Percentiles rank a stretch among this genome's conserved stretches.
These are phyloP conservation scores for Lomographa bimaculata DNA, from an alignment of 2,888 invertebrate genomes.

Conservation along the genomic window DNA sequence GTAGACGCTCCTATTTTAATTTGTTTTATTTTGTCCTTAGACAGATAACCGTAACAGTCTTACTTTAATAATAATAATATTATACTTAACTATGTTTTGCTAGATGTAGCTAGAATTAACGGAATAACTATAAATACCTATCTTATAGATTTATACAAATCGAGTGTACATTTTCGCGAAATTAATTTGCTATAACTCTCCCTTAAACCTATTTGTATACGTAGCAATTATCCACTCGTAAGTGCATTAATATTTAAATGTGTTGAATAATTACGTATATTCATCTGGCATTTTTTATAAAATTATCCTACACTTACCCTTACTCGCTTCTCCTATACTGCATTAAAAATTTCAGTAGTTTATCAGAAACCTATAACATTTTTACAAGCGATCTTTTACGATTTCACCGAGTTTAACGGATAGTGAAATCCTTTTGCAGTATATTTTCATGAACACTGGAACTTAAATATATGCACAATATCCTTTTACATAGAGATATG, in stretches of 20 bases:
- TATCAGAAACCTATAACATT: not conserved
- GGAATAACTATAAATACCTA: slow-evolving; percentile 4
- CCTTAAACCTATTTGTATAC: slow-evolving; percentile 2
- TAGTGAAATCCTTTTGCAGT: not conserved
- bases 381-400: not conserved
- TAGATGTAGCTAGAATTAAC: slow-evolving; percentile 21
- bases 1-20: slow-evolving; percentile 32
- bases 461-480: too few relatives aligned
- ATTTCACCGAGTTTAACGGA: not conserved
- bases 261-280: slow-evolving; percentile 3
- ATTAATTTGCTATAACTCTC: slow-evolving; percentile 8
- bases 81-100: slow-evolving; percentile 15
- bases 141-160: slow-evolving; percentile 8
- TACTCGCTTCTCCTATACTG: slow-evolving; percentile 9
- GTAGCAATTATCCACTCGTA: not conserved
- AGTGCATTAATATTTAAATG: slow-evolving; percentile 2
- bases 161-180: slow-evolving; percentile 18
- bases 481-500: too few relatives aligned
- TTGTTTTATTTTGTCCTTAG: slow-evolving; percentile 28
- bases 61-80: slow-evolving; percentile 14
- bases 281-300: slow-evolving; percentile 1
- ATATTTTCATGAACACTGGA: not conserved
- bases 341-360: not conserved
- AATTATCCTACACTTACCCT: too few relatives aligned
- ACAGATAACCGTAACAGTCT: slow-evolving; percentile 15